phyloP scores from a whole-genome alignment of 1,140 invertebrate species.

The Procambarus clarkii region DNA sequence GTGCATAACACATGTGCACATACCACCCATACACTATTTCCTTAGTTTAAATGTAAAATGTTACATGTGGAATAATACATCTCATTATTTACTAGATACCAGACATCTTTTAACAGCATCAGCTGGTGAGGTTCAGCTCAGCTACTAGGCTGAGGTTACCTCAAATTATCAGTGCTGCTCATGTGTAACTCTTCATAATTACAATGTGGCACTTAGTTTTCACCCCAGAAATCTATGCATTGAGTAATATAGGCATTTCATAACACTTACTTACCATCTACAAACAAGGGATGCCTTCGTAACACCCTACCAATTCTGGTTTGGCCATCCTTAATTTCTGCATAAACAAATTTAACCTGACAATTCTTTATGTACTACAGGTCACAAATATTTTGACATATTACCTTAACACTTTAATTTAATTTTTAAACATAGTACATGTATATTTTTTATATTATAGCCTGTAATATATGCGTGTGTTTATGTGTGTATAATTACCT shows the following conservation, averaged over 20 bases:
- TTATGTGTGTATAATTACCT: not conserved
- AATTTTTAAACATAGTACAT: not conserved
- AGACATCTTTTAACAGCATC: not conserved
- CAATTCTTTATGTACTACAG: not conserved
- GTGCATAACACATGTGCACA: no score
- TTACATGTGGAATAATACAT: not conserved
- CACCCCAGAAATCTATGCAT: not conserved
- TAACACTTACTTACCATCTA: not conserved
- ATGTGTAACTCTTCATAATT: not conserved
- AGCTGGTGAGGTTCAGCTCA: not conserved
- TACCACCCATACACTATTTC: no score
- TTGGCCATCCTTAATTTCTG: not conserved
- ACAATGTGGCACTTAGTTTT: not conserved
- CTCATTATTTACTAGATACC: slow-evolving; percentile 18
- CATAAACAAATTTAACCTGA: not conserved
- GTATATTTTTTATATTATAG: not conserved
- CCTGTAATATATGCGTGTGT: not conserved
- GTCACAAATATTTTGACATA: not conserved
- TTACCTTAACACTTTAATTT: not conserved
- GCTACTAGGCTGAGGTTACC: not conserved
- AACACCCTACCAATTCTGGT: not conserved
- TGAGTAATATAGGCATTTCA: not conserved
- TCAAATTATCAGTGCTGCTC: not conserved
- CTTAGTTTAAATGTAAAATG: not conserved
- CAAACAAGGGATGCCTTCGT: not conserved